Evolutionary conservation across 2,113 vertebrate species (phyloP).

Genomic region (Lota lota): DNA sequence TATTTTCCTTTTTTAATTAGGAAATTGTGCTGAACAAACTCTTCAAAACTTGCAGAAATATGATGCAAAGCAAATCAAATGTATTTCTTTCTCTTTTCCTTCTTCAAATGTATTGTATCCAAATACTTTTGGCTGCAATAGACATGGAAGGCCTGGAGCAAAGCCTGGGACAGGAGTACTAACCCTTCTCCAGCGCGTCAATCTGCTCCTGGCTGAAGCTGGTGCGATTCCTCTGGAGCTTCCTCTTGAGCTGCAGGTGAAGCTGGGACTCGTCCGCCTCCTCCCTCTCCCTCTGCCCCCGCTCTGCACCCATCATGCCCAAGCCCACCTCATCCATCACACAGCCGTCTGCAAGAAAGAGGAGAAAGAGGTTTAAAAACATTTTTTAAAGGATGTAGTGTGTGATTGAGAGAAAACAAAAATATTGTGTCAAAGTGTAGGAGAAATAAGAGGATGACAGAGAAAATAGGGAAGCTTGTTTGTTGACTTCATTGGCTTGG

Average conservation of each 20-base stretch:
- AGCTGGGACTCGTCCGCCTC: constrained; percentile 67
- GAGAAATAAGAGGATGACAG: background rate
- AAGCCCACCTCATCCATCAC: constrained; percentile 54
- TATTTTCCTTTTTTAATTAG: too few relatives aligned
- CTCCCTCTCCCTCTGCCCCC: constrained; percentile 36
- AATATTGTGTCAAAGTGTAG: background rate
- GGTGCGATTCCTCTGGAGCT: constrained; percentile 72
- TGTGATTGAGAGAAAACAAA: background rate
- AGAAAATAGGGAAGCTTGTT: background rate
- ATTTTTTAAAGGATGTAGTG: background rate
- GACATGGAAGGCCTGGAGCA: background rate
- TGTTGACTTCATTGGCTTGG: background rate
- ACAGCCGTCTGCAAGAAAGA: constrained; percentile 52
- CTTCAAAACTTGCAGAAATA: too few relatives aligned
- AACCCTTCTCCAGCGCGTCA: constrained; percentile 72
- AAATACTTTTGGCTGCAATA: background rate
- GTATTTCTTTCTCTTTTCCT: too few relatives aligned
- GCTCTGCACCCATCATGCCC: constrained; percentile 39
- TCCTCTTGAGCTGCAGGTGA: constrained; percentile 71
- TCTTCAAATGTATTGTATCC: too few relatives aligned
- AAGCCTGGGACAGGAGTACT: background rate
- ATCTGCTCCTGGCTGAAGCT: constrained; percentile 75
- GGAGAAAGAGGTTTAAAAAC: background rate
- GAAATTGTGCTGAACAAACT: too few relatives aligned
- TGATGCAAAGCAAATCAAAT: too few relatives aligned